These are phyloP conservation scores for Diarsia rubi DNA, from an alignment of 2,888 invertebrate genomes.

Conservation along the genomic window DNA sequence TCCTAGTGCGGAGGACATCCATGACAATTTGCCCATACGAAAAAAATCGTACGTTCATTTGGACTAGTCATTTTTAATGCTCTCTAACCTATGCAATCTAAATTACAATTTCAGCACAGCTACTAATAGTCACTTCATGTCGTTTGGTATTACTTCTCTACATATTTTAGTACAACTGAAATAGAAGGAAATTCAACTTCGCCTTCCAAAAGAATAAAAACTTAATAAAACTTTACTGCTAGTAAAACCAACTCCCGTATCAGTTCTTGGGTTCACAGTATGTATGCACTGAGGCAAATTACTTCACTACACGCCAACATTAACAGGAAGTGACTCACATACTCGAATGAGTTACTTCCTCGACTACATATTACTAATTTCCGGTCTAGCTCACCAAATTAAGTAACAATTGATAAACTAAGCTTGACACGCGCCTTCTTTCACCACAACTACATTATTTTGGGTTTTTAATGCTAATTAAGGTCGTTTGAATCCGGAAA, in stretches of 20 bases:
- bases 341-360: conserved; percentile 26
- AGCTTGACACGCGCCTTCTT: not conserved
- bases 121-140: too few species aligned
- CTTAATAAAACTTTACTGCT: not conserved
- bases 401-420: conserved; percentile 2
- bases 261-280: not conserved
- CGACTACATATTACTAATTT: conserved; percentile 15
- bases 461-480: too few species aligned
- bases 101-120: too few species aligned
- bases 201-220: not conserved
- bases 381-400: conserved; percentile 9
- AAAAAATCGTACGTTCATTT: too few species aligned
- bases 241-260: not conserved
- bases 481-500: not conserved
- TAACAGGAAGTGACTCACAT: conserved; percentile 14
- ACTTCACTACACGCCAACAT: conserved; percentile 7
- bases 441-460: not conserved
- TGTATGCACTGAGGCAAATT: conserved; percentile 9
- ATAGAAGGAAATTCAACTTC: too few species aligned
- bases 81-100: too few species aligned
- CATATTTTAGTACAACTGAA: too few species aligned
- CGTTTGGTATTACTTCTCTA: too few species aligned
- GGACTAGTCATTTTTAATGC: too few species aligned
- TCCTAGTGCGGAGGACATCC: too few species aligned
- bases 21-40: too few species aligned